Conservation (phyloP, 2,113 vertebrate genomes). For the Neoarius graeffei region DNA sequence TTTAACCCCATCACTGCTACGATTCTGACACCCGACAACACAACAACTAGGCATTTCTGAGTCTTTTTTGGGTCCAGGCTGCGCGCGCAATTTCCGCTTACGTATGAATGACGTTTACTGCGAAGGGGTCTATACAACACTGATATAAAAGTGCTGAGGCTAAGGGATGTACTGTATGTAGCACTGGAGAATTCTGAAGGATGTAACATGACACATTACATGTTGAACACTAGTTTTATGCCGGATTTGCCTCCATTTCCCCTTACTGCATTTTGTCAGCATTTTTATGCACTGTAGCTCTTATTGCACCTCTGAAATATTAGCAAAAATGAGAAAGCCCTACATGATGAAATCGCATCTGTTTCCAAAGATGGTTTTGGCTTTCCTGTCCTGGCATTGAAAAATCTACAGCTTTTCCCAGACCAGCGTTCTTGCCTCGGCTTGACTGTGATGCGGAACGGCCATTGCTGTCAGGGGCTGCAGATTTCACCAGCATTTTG, state of each 20-base stretch:
- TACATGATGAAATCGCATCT: background rate
- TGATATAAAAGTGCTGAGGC: background rate
- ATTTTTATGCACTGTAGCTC: background rate
- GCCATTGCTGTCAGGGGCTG: background rate
- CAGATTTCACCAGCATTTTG: conserved; percentile 38
- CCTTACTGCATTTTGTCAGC: conserved; percentile 7
- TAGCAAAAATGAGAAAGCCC: conserved; percentile 22
- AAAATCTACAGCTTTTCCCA: conserved; percentile 15
- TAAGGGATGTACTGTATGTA: too few species aligned
- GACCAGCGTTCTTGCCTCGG: conserved; percentile 1
- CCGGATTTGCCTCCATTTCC: background rate
- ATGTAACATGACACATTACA: background rate
- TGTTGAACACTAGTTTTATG: background rate
- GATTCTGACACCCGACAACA: too few species aligned
- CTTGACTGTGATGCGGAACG: conserved; percentile 36
- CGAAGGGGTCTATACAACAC: too few species aligned
- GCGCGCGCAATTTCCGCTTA: too few species aligned
- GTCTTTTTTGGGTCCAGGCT: too few species aligned
- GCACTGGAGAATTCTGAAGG: background rate
- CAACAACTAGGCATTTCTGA: too few species aligned
- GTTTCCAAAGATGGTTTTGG: background rate
- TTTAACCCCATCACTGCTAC: too few species aligned
- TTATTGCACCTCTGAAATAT: background rate
- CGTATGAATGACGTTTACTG: too few species aligned
- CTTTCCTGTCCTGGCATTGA: conserved; percentile 4